phyloP scores from a whole-genome alignment of 2,888 invertebrate genomes.

The Slavum lentiscoides region DNA sequence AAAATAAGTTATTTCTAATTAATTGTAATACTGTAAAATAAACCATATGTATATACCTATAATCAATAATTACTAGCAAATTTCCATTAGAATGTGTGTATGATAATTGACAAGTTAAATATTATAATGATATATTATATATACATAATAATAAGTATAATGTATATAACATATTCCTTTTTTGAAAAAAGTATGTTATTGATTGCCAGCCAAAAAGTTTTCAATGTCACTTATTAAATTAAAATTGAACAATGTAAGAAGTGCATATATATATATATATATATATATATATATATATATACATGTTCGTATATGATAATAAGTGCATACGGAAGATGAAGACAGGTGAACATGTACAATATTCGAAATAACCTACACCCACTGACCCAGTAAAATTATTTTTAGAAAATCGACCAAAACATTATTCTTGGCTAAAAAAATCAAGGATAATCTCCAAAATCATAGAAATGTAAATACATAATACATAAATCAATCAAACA shows the following conservation, averaged over 20 bases:
- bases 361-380: slow-evolving; percentile 49
- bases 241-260: background rate
- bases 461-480: background rate
- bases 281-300: background rate
- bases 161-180: too few relatives aligned
- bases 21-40: too few relatives aligned
- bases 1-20: too few relatives aligned
- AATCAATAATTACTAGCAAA: too few relatives aligned
- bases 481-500: background rate
- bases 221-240: slow-evolving; percentile 26
- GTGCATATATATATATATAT: background rate
- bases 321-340: slow-evolving; percentile 25
- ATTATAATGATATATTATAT: too few relatives aligned
- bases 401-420: slow-evolving; percentile 39
- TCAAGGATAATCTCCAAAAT: slow-evolving; percentile 39
- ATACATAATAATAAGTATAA: too few relatives aligned
- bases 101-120: too few relatives aligned
- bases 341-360: slow-evolving; percentile 26
- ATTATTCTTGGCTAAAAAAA: slow-evolving; percentile 16
- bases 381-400: slow-evolving; percentile 50
- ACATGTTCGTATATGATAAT: slow-evolving; percentile 3
- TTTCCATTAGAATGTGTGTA: too few relatives aligned
- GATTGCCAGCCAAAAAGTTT: slow-evolving; percentile 31
- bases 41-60: too few relatives aligned
- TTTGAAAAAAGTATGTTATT: slow-evolving; percentile 12